Percentiles rank a stretch among this genome's conserved stretches.
phyloP scores from a whole-genome alignment of 1,140 invertebrate genomes.

The Drosophila ironensis region DNA sequence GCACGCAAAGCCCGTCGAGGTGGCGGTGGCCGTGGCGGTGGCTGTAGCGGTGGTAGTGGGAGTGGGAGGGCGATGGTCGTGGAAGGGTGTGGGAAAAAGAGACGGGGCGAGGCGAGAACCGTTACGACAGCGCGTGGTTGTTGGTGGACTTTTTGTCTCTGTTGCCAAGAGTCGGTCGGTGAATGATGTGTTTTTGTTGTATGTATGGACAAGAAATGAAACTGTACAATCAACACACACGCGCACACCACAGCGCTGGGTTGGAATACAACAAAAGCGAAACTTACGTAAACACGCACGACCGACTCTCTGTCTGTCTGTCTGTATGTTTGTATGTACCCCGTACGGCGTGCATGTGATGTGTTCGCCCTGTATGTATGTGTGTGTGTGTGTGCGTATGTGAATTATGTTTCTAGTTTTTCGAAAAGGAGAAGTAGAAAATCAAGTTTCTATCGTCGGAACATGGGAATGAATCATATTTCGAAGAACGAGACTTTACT shows the following conservation, averaged over 20 bases:
- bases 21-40: slow-evolving; percentile 6
- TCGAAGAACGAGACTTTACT: slow-evolving; percentile 11
- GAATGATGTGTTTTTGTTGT: slow-evolving; percentile 38
- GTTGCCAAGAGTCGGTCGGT: slow-evolving; percentile 59
- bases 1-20: slow-evolving; percentile 18
- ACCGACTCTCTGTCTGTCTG: not conserved
- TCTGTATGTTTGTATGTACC: slow-evolving; percentile 2
- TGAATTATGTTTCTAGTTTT: slow-evolving; percentile 40
- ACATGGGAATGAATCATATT: slow-evolving; percentile 35
- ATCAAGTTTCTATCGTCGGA: slow-evolving; percentile 37
- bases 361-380: too few species aligned
- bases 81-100: slow-evolving; percentile 2
- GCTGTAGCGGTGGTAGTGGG: not conserved
- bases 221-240: slow-evolving; percentile 45
- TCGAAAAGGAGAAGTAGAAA: slow-evolving; percentile 38
- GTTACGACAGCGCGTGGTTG: slow-evolving; percentile 60
- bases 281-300: slow-evolving; percentile 56
- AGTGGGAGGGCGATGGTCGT: slow-evolving; percentile 9
- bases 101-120: slow-evolving; percentile 43
- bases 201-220: slow-evolving; percentile 33
- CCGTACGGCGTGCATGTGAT: too few species aligned
- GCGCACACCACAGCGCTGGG: slow-evolving; percentile 10
- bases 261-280: slow-evolving; percentile 46
- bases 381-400: slow-evolving; percentile 8
- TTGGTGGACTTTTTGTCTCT: slow-evolving; percentile 55